These are phyloP conservation scores for Glossophaga mutica DNA, from an alignment of 2,797 vertebrate species.

Conservation along the genomic window DNA sequence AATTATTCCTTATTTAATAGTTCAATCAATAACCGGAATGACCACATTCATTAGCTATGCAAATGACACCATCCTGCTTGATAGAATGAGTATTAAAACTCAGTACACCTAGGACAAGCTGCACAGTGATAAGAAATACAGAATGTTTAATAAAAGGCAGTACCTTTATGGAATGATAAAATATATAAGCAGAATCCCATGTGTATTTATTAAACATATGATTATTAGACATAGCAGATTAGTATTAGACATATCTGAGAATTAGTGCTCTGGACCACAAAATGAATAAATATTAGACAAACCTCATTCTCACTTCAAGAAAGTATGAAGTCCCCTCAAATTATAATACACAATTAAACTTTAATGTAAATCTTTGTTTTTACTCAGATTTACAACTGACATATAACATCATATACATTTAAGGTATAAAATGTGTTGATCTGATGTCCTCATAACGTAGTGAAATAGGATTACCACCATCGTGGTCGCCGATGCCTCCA, in stretches of 20 bases:
- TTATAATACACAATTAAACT: neutral
- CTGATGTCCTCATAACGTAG: no score
- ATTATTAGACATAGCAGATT: neutral
- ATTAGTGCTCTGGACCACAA: neutral
- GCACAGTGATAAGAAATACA: neutral
- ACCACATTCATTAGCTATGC: neutral
- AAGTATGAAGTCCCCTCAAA: neutral
- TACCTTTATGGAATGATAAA: neutral
- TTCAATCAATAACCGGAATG: slow-evolving; percentile 37
- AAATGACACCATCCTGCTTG: neutral
- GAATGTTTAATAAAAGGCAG: neutral
- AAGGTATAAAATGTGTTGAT: no score
- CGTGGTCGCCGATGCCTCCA: no score
- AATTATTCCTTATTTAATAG: slow-evolving; percentile 33
- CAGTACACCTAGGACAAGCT: neutral
- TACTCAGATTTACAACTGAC: neutral
- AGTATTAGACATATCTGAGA: neutral
- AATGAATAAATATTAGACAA: neutral
- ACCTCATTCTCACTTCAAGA: neutral
- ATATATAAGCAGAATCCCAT: neutral
- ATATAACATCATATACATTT: no score
- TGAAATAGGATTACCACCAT: no score
- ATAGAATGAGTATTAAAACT: slow-evolving; percentile 12
- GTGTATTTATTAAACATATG: neutral
- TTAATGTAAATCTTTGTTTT: neutral